A percentile compares a stretch with the other conserved stretches of the same genome.
Conservation (phyloP, 2,797 vertebrate genomes). For the Choloepus didactylus region DNA sequence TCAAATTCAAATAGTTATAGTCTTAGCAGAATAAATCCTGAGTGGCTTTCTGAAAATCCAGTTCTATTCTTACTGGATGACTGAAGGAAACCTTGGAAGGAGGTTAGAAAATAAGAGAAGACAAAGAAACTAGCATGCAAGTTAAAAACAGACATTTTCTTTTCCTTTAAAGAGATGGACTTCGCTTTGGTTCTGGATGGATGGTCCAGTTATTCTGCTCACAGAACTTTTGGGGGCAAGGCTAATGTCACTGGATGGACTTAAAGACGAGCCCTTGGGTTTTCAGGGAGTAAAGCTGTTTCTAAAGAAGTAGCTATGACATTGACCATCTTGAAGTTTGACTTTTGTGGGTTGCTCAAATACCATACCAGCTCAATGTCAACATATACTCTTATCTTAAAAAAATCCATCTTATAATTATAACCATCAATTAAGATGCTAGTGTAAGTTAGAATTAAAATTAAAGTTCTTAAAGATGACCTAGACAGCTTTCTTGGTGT, state of each 20-base stretch:
- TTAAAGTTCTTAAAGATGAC: not conserved
- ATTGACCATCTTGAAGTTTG: not conserved
- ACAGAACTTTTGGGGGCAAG: not conserved
- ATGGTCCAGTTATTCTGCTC: not conserved
- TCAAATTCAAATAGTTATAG: not conserved
- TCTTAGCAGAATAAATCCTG: not conserved
- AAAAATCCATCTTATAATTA: not conserved
- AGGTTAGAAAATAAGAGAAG: not conserved
- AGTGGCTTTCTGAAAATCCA: not conserved
- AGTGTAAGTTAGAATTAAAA: not conserved
- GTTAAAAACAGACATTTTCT: not conserved
- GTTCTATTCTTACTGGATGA: not conserved
- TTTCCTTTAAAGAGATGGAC: not conserved
- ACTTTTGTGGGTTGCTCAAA: not conserved
- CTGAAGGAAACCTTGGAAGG: slow-evolving; percentile 34
- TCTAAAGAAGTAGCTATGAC: not conserved
- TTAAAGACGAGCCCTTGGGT: not conserved
- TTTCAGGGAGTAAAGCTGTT: not conserved
- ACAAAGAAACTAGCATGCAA: not conserved
- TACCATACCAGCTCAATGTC: not conserved
- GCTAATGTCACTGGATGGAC: not conserved
- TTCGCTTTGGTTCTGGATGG: not conserved
- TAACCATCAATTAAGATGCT: not conserved
- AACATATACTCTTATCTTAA: not conserved
- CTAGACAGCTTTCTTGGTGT: not conserved